These are phyloP conservation scores for Pachliopta kotzebuea DNA, from an alignment of 2,888 invertebrate species.

Conservation along the genomic window DNA sequence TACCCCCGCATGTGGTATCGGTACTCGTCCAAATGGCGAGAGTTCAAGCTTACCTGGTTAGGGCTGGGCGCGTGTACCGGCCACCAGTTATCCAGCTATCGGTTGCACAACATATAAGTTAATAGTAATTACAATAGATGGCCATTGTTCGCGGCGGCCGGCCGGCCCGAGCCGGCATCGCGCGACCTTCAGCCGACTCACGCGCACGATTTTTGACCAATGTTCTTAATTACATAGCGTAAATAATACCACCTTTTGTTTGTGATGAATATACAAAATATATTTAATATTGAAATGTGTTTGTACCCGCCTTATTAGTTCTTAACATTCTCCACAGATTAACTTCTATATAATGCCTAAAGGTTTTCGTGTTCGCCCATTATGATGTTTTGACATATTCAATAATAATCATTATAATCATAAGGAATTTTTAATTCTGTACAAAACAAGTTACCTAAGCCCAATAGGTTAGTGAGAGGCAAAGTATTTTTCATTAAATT, in stretches of 20 bases:
- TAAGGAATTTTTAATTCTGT: no score
- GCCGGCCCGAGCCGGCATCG: constrained; percentile 58
- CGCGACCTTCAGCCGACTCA: constrained; percentile 65
- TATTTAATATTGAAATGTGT: no score
- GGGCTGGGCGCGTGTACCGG: constrained; percentile 53
- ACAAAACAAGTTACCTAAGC: no score
- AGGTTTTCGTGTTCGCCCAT: no score
- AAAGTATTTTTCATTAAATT: no score
- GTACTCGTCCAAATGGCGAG: constrained; percentile 26
- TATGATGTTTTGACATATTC: no score
- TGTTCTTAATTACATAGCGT: constrained; percentile 46
- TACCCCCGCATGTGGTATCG: constrained; percentile 16
- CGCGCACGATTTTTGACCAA: constrained; percentile 74
- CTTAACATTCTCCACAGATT: no score
- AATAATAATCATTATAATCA: no score
- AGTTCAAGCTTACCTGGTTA: constrained; percentile 35
- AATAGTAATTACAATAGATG: constrained; percentile 78
- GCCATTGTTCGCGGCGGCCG: constrained; percentile 74
- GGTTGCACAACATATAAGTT: constrained; percentile 68
- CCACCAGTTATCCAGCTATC: constrained; percentile 43
- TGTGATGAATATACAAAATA: background rate
- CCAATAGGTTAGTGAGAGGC: no score
- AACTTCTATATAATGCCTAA: no score
- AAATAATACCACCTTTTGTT: constrained; percentile 37
- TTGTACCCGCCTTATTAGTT: no score